phyloP scores from a whole-genome alignment of 2,888 invertebrate genomes.

The Ashinkailepas kermadecensis region DNA sequence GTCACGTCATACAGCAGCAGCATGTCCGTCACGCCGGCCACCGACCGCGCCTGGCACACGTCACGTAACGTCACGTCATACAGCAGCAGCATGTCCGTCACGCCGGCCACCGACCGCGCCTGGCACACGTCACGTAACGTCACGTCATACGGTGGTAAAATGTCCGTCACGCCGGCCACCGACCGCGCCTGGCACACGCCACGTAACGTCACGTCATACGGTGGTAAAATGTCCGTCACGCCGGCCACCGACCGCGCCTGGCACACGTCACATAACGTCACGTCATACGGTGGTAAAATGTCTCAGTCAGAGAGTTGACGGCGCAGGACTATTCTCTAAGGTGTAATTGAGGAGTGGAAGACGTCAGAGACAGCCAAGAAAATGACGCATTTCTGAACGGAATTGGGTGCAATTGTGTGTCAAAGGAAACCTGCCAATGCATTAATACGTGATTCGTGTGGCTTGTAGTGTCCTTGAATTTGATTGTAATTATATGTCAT shows the following conservation, averaged over 20 bases:
- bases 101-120: background rate
- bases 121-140: background rate
- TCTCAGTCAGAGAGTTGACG: background rate
- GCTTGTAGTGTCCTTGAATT: too few species aligned
- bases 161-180: slow-evolving; percentile 4
- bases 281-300: background rate
- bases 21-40: slow-evolving; percentile 8
- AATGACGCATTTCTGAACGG: too few species aligned
- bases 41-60: background rate
- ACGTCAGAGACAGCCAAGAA: too few species aligned
- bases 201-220: background rate
- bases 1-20: background rate
- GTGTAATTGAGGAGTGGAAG: too few species aligned
- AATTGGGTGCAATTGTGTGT: too few species aligned
- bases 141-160: background rate
- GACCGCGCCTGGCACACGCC: background rate
- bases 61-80: background rate
- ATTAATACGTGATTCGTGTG: too few species aligned
- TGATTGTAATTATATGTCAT: too few species aligned
- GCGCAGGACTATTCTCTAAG: background rate
- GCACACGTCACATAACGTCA: too few species aligned
- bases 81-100: slow-evolving; percentile 8
- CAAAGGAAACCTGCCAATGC: too few species aligned
- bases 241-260: background rate
- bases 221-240: slow-evolving; percentile 3